Conservation (phyloP, 2,797 vertebrate species). For the Argyrosomus regius region DNA sequence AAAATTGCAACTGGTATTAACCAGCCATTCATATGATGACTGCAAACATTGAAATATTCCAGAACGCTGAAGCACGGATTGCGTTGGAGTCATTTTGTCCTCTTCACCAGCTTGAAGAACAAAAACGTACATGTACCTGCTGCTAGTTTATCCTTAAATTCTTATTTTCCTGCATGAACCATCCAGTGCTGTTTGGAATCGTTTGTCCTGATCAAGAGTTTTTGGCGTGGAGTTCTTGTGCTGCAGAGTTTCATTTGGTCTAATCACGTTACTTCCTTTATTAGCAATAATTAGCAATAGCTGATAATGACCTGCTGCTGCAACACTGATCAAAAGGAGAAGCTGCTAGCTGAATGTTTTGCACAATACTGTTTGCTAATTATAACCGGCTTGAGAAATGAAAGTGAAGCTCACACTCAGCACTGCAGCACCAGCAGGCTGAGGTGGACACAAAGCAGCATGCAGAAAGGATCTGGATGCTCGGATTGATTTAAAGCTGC, state of each 20-base stretch:
- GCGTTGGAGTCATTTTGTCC: neutral
- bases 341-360: neutral
- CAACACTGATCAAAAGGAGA: neutral
- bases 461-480: neutral
- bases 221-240: neutral
- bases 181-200: neutral
- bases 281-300: neutral
- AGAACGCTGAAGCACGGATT: neutral
- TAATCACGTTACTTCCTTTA: neutral
- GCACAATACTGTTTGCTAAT: neutral
- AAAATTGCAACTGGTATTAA: neutral
- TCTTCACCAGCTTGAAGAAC: neutral
- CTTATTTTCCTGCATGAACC: neutral
- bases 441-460: neutral
- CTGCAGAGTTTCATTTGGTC: neutral
- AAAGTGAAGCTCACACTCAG: neutral
- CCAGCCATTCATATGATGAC: neutral
- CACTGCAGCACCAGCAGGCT: neutral
- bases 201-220: neutral
- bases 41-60: neutral
- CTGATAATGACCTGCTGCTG: neutral
- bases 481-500: neutral
- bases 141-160: neutral
- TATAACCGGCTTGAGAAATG: neutral
- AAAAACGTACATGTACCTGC: neutral